phyloP scores from a whole-genome alignment of 2,888 invertebrate species.

The Melanophora roralis region DNA sequence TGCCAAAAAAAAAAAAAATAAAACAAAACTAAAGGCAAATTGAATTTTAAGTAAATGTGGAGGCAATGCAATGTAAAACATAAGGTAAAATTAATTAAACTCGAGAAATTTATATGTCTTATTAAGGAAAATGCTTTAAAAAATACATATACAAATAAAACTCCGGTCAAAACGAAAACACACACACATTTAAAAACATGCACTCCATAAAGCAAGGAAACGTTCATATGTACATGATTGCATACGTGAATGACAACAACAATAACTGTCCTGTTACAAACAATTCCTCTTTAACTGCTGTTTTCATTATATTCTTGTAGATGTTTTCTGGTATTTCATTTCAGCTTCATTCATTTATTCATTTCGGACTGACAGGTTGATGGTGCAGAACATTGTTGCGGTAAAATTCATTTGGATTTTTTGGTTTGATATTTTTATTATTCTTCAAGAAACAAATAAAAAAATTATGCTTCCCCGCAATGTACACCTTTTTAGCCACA shows the following conservation, averaged over 20 bases:
- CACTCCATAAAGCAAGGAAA: neutral
- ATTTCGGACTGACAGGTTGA: slow-evolving; percentile 59
- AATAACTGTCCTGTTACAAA: slow-evolving; percentile 21
- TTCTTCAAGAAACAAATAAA: slow-evolving; percentile 33
- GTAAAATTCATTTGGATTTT: slow-evolving; percentile 50
- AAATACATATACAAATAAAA: slow-evolving; percentile 2
- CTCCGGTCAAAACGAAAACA: neutral
- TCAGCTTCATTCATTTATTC: slow-evolving; percentile 17
- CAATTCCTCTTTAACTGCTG: slow-evolving; percentile 29
- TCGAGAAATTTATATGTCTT: slow-evolving; percentile 50
- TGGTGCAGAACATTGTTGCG: slow-evolving; percentile 60
- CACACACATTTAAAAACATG: neutral
- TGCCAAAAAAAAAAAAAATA: too few relatives aligned
- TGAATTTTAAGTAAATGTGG: neutral
- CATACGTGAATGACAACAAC: neutral
- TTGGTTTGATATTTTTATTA: slow-evolving; percentile 40
- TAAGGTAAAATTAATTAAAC: slow-evolving; percentile 51
- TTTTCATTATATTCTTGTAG: neutral
- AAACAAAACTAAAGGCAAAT: too few relatives aligned
- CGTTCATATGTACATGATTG: too few relatives aligned
- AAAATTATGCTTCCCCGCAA: slow-evolving; percentile 24
- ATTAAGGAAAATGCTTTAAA: slow-evolving; percentile 46
- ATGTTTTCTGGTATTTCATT: slow-evolving; percentile 17
- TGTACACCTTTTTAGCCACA: slow-evolving; percentile 18
- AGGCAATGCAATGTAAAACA: slow-evolving; percentile 25